These are phyloP conservation scores for Argyresthia albistria DNA, from an alignment of 2,888 invertebrate genomes.

Conservation along the genomic window DNA sequence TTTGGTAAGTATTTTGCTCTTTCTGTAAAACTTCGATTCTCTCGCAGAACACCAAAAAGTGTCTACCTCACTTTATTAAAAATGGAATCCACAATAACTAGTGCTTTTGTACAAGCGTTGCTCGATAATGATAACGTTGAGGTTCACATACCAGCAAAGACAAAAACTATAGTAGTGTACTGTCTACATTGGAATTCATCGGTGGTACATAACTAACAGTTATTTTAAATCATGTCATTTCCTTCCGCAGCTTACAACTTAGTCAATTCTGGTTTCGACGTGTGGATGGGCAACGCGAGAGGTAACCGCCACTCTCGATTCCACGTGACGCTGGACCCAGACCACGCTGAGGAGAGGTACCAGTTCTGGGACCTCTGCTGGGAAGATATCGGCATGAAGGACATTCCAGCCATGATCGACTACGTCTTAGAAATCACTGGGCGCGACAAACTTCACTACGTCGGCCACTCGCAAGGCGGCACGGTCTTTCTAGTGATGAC, in stretches of 20 bases:
- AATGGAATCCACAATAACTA: not conserved
- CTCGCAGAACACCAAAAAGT: not conserved
- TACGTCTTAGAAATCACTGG: slow-evolving; percentile 31
- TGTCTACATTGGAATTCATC: too few species aligned
- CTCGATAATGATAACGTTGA: too few species aligned
- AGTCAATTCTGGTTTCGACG: slow-evolving; percentile 78
- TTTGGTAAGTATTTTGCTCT: slow-evolving; percentile 22
- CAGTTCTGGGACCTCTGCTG: slow-evolving; percentile 48
- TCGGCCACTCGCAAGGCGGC: slow-evolving; percentile 58
- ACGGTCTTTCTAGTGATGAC: slow-evolving; percentile 38
- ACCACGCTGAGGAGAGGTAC: slow-evolving; percentile 20
- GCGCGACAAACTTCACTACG: slow-evolving; percentile 36
- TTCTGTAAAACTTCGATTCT: not conserved
- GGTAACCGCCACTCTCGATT: slow-evolving; percentile 80
- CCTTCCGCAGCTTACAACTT: slow-evolving; percentile 74
- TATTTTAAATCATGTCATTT: not conserved
- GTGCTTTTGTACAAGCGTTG: too few species aligned
- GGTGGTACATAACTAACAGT: too few species aligned
- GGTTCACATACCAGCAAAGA: too few species aligned
- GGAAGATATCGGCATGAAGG: slow-evolving; percentile 45
- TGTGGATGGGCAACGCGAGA: slow-evolving; percentile 88
- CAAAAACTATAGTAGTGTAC: too few species aligned
- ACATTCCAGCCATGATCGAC: slow-evolving; percentile 48
- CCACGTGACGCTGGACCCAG: slow-evolving; percentile 56
- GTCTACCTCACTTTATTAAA: too few species aligned